Base-by-base conservation (phyloP, 2,888 invertebrate genomes). In the Diaphora mendica region DNA sequence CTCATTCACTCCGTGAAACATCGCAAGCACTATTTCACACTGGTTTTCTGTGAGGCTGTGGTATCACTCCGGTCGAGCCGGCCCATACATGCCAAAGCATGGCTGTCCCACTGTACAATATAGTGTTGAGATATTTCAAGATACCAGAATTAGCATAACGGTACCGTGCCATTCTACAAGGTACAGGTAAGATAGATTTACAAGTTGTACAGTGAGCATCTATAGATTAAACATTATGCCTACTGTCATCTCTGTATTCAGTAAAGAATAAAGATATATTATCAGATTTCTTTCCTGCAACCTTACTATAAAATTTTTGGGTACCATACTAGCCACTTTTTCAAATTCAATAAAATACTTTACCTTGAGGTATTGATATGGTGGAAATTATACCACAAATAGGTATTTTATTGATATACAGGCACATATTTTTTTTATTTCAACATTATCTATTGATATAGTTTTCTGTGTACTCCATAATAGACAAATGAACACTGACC, bases 401-500 rank as follows among this genome's bases (percentile, higher is more conserved):
- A 55, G n/a, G 13, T 55, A 11, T n/a, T 55, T 23, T 11, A n/a
- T 55, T 13, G 13, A 0, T 17, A 30, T 30, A 59, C n/a, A 26
- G 30, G 30, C 17, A 15, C 13, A 5, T 13, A 15, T 26, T 55
- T 59, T 26, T 13, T 26, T 26, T 26, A 15, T 15, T 9, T 48
- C 4, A 20, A 48, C 17, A 48, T 48, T 15, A 44, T 4, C 0
- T 17, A 23, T 0, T 23, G 8, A 9, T 23, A 20, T 48, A 23
- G 51, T 51, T 51, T 51, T 23, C 51, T 23, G 51, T 23, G n/a
- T 26, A 26, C 3, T 26, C 13, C 15, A 59, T 26, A 62, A 30
- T 30, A 33, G 23, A 42, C 23, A 48, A 48, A 20, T 48, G 30
- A 59, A 17, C 30, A 74, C 76, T 79, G 68, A 95, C 96, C 92